Conservation (phyloP, 2,797 vertebrate genomes). For the Arrhamphus sclerolepis region DNA sequence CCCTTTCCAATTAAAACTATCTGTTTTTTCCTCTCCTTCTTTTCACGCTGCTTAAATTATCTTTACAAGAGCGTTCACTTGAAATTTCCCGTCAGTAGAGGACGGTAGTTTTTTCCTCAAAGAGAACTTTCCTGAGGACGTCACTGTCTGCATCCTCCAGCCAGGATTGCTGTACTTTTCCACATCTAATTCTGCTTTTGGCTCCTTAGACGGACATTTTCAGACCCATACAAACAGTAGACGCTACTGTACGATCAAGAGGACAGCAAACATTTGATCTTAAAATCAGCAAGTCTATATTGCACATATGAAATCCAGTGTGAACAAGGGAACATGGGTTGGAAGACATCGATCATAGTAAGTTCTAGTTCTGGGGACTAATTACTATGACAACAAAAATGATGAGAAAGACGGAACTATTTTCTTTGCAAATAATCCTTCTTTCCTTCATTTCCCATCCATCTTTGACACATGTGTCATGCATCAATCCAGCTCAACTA, state of each 20-base stretch:
- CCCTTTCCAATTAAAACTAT: slow-evolving; percentile 8
- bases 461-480: too few species aligned
- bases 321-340: too few species aligned
- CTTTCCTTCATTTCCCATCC: too few species aligned
- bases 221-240: slow-evolving; percentile 30
- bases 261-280: too few species aligned
- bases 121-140: slow-evolving; percentile 54
- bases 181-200: slow-evolving; percentile 37
- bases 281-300: too few species aligned
- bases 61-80: slow-evolving; percentile 21
- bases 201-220: slow-evolving; percentile 28
- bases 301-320: too few species aligned
- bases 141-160: slow-evolving; percentile 37
- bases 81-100: slow-evolving; percentile 43
- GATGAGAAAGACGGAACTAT: too few species aligned
- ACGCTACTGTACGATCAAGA: slow-evolving; percentile 2
- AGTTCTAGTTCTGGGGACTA: too few species aligned
- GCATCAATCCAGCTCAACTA: too few species aligned
- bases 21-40: slow-evolving; percentile 5
- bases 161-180: slow-evolving; percentile 69
- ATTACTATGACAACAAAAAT: too few species aligned
- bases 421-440: too few species aligned
- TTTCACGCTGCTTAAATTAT: not conserved
- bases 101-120: not conserved
- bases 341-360: too few species aligned